Evolutionary conservation across 2,888 invertebrate species (phyloP).

Genomic region (Sinotaia quadrata): DNA sequence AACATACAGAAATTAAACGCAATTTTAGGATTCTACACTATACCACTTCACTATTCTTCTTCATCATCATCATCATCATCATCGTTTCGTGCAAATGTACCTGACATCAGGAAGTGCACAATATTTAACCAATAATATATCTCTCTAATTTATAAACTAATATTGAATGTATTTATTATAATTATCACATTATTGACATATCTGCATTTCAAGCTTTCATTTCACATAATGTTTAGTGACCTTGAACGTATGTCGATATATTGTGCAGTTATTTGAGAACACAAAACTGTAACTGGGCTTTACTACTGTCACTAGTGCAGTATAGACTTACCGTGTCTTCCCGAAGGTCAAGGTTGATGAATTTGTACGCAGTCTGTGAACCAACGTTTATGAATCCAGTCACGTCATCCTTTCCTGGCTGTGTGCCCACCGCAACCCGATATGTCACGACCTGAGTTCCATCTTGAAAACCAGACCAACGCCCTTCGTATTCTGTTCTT

Average conservation of each 20-base stretch:
- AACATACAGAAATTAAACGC: no score
- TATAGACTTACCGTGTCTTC: slow-evolving; percentile 26
- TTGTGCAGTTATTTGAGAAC: neutral
- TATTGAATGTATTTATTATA: no score
- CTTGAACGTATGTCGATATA: no score
- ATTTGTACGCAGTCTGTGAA: slow-evolving; percentile 16
- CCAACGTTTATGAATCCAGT: slow-evolving; percentile 21
- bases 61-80: no score
- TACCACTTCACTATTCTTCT: no score
- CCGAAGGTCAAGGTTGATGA: slow-evolving; percentile 35
- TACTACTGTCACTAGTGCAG: neutral
- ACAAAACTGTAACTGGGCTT: neutral
- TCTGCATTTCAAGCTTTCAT: neutral
- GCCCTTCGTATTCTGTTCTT: slow-evolving; percentile 27
- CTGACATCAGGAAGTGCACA: no score
- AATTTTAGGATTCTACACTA: no score
- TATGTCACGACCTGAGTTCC: slow-evolving; percentile 41
- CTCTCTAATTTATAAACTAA: no score
- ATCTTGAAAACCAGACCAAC: slow-evolving; percentile 50
- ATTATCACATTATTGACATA: neutral
- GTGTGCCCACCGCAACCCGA: slow-evolving; percentile 40
- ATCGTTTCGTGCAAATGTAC: no score
- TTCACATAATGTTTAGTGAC: neutral
- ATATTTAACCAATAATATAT: no score
- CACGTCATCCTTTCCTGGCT: slow-evolving; percentile 38